Percentiles rank a stretch among this genome's conserved stretches.
These are phyloP conservation scores for Phalloptychus januarius DNA, from an alignment of 2,797 vertebrate species.

Conservation along the genomic window DNA sequence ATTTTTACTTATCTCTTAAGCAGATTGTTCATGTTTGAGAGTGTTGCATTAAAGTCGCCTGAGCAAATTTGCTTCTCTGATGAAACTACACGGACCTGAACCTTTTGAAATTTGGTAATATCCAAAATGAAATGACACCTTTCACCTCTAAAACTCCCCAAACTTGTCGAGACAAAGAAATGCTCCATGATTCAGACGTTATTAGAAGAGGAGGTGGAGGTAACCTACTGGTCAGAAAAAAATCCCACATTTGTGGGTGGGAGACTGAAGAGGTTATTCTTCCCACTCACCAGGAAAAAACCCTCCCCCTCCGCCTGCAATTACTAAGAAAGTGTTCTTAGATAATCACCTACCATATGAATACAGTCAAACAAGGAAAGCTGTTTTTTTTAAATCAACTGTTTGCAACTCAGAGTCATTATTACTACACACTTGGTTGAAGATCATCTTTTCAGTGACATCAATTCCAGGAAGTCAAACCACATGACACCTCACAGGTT, in stretches of 20 bases:
- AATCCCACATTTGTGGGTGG: slow-evolving; percentile 17
- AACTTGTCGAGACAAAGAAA: neutral
- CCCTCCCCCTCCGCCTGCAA: slow-evolving; percentile 8
- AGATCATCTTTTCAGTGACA: neutral
- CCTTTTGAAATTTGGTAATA: neutral
- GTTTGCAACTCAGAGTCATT: neutral
- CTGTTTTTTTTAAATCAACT: slow-evolving; percentile 2
- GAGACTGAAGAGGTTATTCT: slow-evolving; percentile 25
- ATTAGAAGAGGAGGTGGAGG: slow-evolving; percentile 16
- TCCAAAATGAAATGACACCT: neutral
- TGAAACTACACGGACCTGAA: neutral
- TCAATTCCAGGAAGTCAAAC: slow-evolving; percentile 19
- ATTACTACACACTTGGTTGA: neutral
- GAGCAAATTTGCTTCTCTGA: neutral
- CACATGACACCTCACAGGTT: neutral
- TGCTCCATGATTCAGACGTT: slow-evolving; percentile 11
- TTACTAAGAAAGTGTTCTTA: slow-evolving; percentile 40
- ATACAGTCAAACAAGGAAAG: neutral
- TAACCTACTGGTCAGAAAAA: slow-evolving; percentile 26
- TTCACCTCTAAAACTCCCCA: neutral
- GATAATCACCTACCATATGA: slow-evolving; percentile 26
- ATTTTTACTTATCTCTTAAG: neutral
- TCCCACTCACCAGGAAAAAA: slow-evolving; percentile 40
- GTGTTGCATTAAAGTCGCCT: neutral
- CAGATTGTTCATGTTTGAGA: neutral